phyloP scores from a whole-genome alignment of 2,797 vertebrate genomes.

The Rhincodon typus region DNA sequence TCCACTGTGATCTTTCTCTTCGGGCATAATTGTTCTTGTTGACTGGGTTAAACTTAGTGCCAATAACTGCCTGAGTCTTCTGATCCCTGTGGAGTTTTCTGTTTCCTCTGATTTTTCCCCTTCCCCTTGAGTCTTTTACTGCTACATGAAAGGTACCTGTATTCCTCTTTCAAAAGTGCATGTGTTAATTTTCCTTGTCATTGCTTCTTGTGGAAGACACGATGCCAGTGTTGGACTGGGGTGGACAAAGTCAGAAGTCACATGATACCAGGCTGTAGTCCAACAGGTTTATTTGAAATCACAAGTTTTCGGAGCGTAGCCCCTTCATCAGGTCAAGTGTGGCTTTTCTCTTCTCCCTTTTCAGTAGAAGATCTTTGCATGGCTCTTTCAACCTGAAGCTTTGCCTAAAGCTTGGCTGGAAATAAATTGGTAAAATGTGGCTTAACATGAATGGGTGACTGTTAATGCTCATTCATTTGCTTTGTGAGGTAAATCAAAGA shows the following conservation, averaged over 20 bases:
- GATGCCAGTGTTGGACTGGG: no score
- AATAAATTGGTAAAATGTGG: neutral
- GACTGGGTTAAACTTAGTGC: neutral
- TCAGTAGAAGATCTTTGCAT: neutral
- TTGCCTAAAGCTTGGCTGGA: neutral
- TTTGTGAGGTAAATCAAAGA: neutral
- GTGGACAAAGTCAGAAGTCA: no score
- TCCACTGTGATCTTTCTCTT: neutral
- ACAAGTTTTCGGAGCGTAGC: no score
- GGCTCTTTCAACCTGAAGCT: neutral
- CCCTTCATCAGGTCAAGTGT: no score
- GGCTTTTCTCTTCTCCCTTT: neutral
- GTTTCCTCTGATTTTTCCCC: neutral
- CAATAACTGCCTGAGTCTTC: neutral
- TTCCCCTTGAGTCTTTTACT: neutral
- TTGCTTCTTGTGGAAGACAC: neutral
- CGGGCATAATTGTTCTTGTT: neutral
- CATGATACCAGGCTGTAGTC: no score
- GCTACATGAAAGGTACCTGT: neutral
- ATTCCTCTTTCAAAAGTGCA: neutral
- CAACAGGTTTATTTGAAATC: no score
- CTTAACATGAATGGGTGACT: neutral
- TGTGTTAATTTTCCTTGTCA: neutral
- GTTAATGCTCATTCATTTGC: neutral
- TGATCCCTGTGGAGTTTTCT: neutral